phyloP scores from a whole-genome alignment of 2,797 vertebrate genomes.

The Mastacembelus armatus region DNA sequence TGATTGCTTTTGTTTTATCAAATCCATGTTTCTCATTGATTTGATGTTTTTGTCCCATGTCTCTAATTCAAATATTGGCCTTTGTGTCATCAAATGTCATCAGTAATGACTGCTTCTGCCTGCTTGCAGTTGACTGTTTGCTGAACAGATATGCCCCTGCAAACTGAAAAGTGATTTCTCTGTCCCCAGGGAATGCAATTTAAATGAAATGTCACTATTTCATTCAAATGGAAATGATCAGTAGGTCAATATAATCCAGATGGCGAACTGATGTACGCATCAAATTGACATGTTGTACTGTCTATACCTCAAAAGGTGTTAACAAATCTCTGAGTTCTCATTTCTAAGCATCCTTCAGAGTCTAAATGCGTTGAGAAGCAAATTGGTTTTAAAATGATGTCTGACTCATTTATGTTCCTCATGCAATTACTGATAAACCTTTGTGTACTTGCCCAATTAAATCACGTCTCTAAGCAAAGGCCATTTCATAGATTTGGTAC shows the following conservation, averaged over 20 bases:
- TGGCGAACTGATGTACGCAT: background rate
- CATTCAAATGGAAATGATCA: constrained; percentile 26
- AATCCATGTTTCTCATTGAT: constrained; percentile 50
- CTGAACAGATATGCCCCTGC: constrained; percentile 25
- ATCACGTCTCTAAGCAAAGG: constrained; percentile 24
- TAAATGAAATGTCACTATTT: constrained; percentile 6
- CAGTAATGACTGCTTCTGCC: constrained; percentile 41
- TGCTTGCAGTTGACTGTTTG: constrained; percentile 14
- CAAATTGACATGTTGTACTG: background rate
- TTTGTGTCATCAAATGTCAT: constrained; percentile 52
- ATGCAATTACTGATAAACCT: constrained; percentile 9
- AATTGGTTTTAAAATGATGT: constrained; percentile 13
- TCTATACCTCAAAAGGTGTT: background rate
- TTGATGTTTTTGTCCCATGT: constrained; percentile 49
- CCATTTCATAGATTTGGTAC: constrained; percentile 12
- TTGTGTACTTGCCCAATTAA: constrained; percentile 26
- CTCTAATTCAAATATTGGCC: constrained; percentile 46
- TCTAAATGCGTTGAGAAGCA: background rate
- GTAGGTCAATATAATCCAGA: constrained; percentile 6
- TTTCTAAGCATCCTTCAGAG: constrained; percentile 6
- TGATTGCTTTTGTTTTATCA: constrained; percentile 57
- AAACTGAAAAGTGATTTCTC: constrained; percentile 36
- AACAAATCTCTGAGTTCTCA: background rate
- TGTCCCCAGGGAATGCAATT: constrained; percentile 6
- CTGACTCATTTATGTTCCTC: constrained; percentile 31